phyloP scores from a whole-genome alignment of 1,140 invertebrate species.

The Trypoxylus dichotomus region DNA sequence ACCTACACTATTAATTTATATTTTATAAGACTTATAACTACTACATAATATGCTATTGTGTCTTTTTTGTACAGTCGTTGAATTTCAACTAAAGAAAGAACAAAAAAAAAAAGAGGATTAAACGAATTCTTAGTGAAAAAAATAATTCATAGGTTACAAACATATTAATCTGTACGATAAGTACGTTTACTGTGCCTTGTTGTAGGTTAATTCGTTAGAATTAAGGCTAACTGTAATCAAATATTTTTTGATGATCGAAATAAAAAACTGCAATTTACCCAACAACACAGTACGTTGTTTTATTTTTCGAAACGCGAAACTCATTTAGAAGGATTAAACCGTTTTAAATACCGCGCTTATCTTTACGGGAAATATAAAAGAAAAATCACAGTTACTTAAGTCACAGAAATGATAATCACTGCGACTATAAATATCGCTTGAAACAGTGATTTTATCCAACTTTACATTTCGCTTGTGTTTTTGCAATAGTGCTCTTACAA shows the following conservation, averaged over 20 bases:
- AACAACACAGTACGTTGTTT: too few relatives aligned
- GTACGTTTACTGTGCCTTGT: slow-evolving; percentile 46
- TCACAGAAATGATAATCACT: too few relatives aligned
- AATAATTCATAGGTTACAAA: background rate
- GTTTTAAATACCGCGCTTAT: too few relatives aligned
- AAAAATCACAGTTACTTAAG: too few relatives aligned
- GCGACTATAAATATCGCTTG: too few relatives aligned
- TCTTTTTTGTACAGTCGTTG: slow-evolving; percentile 40
- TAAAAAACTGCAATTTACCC: slow-evolving; percentile 28
- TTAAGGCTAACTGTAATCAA: slow-evolving; percentile 43
- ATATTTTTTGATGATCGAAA: slow-evolving; percentile 41
- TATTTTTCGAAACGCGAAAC: too few relatives aligned
- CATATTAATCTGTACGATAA: slow-evolving; percentile 42
- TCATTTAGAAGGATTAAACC: too few relatives aligned
- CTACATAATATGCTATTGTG: background rate
- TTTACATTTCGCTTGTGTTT: too few relatives aligned
- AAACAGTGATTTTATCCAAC: too few relatives aligned
- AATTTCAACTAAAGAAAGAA: slow-evolving; percentile 35
- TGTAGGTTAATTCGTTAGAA: slow-evolving; percentile 40
- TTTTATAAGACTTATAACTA: background rate
- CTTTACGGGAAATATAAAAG: too few relatives aligned
- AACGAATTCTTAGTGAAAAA: background rate
- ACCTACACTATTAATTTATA: slow-evolving; percentile 15
- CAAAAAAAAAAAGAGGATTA: slow-evolving; percentile 33
- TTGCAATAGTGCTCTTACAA: too few relatives aligned